phyloP scores from a whole-genome alignment of 2,888 invertebrate genomes.

The Tipula unca region DNA sequence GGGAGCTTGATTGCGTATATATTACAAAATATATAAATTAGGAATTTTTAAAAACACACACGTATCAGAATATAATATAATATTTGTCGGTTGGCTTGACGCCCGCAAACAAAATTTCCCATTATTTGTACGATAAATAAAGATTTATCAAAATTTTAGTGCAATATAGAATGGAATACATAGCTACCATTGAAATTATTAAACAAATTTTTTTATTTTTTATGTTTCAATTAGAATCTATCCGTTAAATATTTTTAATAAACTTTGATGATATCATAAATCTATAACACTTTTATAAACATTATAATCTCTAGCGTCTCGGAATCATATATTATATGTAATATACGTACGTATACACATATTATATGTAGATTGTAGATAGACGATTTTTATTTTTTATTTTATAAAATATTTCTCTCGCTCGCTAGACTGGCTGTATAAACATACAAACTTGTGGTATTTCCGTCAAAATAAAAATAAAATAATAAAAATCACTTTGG shows the following conservation, averaged over 20 bases:
- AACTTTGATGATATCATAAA: background rate
- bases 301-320: background rate
- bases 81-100: background rate
- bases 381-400: background rate
- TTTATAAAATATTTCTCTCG: background rate
- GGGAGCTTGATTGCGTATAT: background rate
- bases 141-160: background rate
- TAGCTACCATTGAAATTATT: too few species aligned
- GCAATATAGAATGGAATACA: background rate
- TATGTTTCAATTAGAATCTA: background rate
- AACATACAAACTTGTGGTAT: background rate
- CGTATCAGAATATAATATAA: background rate
- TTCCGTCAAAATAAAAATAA: background rate
- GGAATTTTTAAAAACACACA: background rate
- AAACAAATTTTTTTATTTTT: background rate
- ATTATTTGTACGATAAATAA: background rate
- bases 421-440: background rate
- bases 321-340: background rate
- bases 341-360: background rate
- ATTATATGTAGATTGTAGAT: too few species aligned
- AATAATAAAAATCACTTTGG: background rate
- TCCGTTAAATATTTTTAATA: background rate
- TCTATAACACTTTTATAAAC: conserved; percentile 8
- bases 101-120: background rate
- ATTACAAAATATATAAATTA: background rate